Evolutionary conservation across 2,888 invertebrate species (phyloP), one percentile per base, ranked within the genome.

Genomic region (Caenorhabditis sp.): DNA sequence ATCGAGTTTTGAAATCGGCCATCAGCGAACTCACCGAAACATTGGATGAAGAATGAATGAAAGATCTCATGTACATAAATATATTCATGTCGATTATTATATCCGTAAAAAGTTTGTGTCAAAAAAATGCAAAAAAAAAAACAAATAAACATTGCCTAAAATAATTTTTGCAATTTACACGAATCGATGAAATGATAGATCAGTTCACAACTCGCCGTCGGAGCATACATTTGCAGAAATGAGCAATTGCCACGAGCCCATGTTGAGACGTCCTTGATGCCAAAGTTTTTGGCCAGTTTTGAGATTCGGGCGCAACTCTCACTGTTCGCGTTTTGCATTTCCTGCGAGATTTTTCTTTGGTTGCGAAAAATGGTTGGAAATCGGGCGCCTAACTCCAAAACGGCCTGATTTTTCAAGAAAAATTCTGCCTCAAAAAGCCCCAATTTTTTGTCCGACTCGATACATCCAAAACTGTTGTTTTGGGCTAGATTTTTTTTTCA

Each of bases 181-280:
- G 76, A 76, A 67, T 79, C 78, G 23, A 79, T 72, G 37, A 79
- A 79, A 57, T 76, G 76, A 69, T 60, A 79, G 8, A 79, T 71
- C 58, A 76, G 72, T 17, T 71, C 74, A 58, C 78, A 79, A 55
- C 69, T 76, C 43, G 76, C 76, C 0, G 62, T 69, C 6, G 78
- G 78, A 12, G 69, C 78, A 53, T 76, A 75, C 67, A 69, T 66
- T 63, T 78, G 74, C 1, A 81, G 49, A 58, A 76, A 69, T 1
- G 62, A 1, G 53, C 81, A 81, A 61, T 81, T 81, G 24, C 62
- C 64, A 31, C 72, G 63, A 0, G 79, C 76, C 79, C 78, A 81
- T 6, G 54, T 67, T 0, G 71, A 65, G 12, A 79, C 69, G 54
- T 81, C 79, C 6, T 66, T 71, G 24, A 81, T 79, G 10, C 68